Evolutionary conservation across 1,140 invertebrate species (phyloP).

Genomic region (Drosophila kikkawai): DNA sequence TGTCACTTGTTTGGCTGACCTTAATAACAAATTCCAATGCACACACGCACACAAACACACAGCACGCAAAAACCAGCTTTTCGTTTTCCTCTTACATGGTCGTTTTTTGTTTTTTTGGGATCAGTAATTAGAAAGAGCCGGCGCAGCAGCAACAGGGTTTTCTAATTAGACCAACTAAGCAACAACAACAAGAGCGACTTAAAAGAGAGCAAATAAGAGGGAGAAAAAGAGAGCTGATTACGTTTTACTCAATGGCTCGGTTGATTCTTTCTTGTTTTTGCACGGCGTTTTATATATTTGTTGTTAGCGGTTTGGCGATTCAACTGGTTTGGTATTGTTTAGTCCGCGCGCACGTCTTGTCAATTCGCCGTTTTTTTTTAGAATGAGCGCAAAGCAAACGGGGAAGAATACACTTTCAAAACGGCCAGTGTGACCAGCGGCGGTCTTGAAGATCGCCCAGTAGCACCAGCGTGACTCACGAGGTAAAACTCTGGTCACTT

Average conservation of each 20-base stretch:
- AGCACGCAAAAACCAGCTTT: slow-evolving; percentile 46
- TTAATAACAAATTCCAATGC: slow-evolving; percentile 81
- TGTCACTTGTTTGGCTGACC: slow-evolving; percentile 78
- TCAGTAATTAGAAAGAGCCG: slow-evolving; percentile 73
- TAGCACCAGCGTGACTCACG: background rate
- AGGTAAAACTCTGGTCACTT: background rate
- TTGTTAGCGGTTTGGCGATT: slow-evolving; percentile 30
- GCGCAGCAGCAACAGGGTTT: slow-evolving; percentile 56
- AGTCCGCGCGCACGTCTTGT: slow-evolving; percentile 36
- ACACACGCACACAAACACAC: slow-evolving; percentile 41
- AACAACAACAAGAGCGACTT: slow-evolving; percentile 31
- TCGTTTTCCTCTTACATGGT: slow-evolving; percentile 1
- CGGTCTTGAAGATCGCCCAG: background rate
- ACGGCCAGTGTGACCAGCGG: background rate
- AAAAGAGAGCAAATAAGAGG: slow-evolving; percentile 1
- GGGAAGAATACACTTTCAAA: background rate
- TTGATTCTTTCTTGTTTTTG: slow-evolving; percentile 20
- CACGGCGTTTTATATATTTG: slow-evolving; percentile 36
- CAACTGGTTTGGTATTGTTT: background rate
- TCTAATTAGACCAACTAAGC: slow-evolving; percentile 47
- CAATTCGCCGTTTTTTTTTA: slow-evolving; percentile 9
- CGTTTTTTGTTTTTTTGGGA: slow-evolving; percentile 53
- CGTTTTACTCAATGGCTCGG: slow-evolving; percentile 32
- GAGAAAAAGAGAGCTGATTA: slow-evolving; percentile 23
- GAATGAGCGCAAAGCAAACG: slow-evolving; percentile 3